Evolutionary conservation across 2,888 invertebrate species (phyloP).

Genomic region (Drosophila percnosoma): DNA sequence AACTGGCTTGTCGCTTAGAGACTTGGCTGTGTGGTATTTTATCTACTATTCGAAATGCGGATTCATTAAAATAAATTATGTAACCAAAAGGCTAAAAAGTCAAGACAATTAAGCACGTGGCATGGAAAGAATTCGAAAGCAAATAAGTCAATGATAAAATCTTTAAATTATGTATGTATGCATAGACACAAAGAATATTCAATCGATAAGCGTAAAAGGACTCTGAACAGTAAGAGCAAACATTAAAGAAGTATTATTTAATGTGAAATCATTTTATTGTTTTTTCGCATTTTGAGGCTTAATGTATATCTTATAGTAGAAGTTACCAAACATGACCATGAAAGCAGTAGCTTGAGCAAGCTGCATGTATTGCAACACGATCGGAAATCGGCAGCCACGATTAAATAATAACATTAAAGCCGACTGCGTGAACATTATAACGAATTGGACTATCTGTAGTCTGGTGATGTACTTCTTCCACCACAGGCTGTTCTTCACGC

Average conservation of each 20-base stretch:
- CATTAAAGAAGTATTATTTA: neutral
- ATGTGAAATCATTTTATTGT: neutral
- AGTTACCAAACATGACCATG: constrained; percentile 86
- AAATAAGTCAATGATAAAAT: neutral
- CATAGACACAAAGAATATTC: neutral
- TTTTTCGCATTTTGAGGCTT: constrained; percentile 15
- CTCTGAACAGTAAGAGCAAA: neutral
- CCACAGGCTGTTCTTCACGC: constrained; percentile 85
- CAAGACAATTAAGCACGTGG: neutral
- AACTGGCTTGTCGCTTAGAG: neutral
- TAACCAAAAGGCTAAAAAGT: neutral
- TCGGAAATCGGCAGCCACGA: constrained; percentile 86
- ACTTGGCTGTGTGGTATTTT: neutral
- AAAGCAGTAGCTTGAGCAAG: constrained; percentile 85
- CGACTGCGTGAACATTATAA: constrained; percentile 88
- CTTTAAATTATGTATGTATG: neutral
- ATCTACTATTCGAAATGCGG: neutral
- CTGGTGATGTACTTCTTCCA: constrained; percentile 86
- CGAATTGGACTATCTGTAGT: constrained; percentile 87
- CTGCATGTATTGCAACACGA: constrained; percentile 86
- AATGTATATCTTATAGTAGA: constrained; percentile 84
- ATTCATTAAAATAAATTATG: neutral
- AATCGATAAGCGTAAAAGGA: too few species aligned
- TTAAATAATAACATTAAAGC: constrained; percentile 78
- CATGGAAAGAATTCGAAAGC: neutral